Base-by-base conservation (phyloP, 1,140 invertebrate genomes). In the Drosophila equinoxialis region DNA sequence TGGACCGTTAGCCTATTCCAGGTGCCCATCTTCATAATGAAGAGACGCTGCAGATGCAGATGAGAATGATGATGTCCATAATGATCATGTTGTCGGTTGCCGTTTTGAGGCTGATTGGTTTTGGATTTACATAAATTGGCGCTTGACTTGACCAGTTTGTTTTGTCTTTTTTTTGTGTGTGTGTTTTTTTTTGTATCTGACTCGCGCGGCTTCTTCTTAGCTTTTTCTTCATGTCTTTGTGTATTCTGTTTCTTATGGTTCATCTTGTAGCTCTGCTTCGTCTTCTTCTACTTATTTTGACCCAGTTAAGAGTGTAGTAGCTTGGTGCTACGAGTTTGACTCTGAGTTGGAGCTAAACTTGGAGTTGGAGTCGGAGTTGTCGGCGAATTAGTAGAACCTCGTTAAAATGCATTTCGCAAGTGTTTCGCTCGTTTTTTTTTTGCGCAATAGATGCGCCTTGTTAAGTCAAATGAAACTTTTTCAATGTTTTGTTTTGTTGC, bases 41-140 rank as follows among this genome's bases (percentile, higher is more conserved):
- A 68, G 30, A 20, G 48, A 20, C 37, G 64, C 48, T 64, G 58
- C 68, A 69, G 58, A 75, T 48, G 65, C 42, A n/a, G 17, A 68
- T 63, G 30, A 30, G 30, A 30, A 30, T 30, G 54, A 84, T 80
- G 65, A 74, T 71, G 60, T 72, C 65, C 70, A 82, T 70, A 68
- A 70, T 77, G 64, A 67, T 64, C 54, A 61, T 68, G 72, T 1
- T 65, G 70, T 61, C 67, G 57, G 67, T 74, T 77, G 72, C 59
- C 59, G 75, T 74, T 63, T 78, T 76, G 62, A 76, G 74, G 77
- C 83, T 86, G 82, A 86, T 86, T 86, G 82, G 82, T 87, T 82
- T 86, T 86, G 75, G 82, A 86, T 86, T 86, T 86, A 86, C 82
- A 86, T 86, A 86, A 86, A 86, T 86, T 86, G 83, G 82, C 82